These are phyloP conservation scores for Entosphenus tridentatus DNA, from an alignment of 2,113 vertebrate genomes.

Conservation along the genomic window DNA sequence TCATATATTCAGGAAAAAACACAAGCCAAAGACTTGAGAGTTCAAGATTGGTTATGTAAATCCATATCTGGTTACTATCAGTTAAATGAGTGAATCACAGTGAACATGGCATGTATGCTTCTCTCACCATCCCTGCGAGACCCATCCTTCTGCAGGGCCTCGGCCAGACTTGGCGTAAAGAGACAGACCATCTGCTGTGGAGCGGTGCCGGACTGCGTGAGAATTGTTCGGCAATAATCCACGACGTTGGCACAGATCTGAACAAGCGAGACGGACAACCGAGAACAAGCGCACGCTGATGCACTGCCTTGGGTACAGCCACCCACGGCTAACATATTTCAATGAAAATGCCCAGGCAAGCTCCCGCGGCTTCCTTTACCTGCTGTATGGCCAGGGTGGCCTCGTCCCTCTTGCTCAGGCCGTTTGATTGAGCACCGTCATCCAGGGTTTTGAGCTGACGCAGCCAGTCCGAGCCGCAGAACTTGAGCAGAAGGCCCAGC, in stretches of 20 bases:
- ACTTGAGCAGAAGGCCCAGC: neutral
- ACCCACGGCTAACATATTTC: no score
- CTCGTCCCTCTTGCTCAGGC: neutral
- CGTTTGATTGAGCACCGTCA: neutral
- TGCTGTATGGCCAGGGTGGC: conserved; percentile 3
- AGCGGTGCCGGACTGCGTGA: neutral
- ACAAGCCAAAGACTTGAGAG: no score
- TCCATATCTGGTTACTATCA: no score
- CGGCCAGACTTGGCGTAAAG: conserved; percentile 2
- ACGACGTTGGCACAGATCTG: neutral
- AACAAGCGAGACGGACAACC: no score
- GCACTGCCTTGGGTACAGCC: no score
- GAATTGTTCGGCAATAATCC: neutral
- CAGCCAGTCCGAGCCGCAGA: neutral
- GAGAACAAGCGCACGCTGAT: no score
- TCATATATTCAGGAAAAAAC: no score
- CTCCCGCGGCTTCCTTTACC: neutral
- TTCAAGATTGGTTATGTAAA: no score
- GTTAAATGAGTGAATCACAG: no score
- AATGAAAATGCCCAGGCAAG: no score
- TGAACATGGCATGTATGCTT: no score
- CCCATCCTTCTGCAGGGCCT: conserved; percentile 1
- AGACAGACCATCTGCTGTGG: neutral
- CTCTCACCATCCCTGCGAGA: conserved; percentile 1
- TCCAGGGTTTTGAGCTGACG: neutral